These are phyloP conservation scores for Leptogaster cylindrica DNA, from an alignment of 2,888 invertebrate species.

Conservation along the genomic window DNA sequence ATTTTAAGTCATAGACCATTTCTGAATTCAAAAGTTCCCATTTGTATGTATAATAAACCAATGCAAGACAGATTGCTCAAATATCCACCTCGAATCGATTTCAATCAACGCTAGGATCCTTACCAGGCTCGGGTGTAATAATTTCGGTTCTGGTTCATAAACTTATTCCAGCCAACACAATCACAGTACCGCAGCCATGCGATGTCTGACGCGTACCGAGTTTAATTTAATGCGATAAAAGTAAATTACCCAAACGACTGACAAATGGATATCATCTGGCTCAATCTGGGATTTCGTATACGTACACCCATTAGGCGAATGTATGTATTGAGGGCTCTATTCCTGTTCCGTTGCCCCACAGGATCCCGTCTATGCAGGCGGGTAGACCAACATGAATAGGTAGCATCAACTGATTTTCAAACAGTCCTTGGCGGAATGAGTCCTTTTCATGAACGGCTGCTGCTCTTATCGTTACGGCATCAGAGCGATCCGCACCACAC, in stretches of 20 bases:
- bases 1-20: no score
- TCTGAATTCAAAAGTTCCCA: no score
- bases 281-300: conserved; percentile 45
- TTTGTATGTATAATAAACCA: no score
- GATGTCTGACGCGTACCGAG: conserved; percentile 21
- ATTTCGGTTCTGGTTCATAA: conserved; percentile 26
- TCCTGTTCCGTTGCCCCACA: not conserved
- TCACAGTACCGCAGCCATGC: conserved; percentile 37
- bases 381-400: conserved; percentile 6
- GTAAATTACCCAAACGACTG: conserved; percentile 41
- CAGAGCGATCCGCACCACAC: not conserved
- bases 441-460: not conserved
- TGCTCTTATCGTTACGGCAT: not conserved
- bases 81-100: no score
- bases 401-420: conserved; percentile 10
- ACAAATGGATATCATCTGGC: conserved; percentile 48
- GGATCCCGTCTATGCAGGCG: not conserved
- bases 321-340: conserved; percentile 24
- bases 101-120: conserved; percentile 23
- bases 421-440: not conserved
- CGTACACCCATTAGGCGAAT: conserved; percentile 34
- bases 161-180: conserved; percentile 34
- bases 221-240: conserved; percentile 41
- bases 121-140: conserved; percentile 8
- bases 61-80: no score